phyloP scores from a whole-genome alignment of 2,888 invertebrate genomes.

The Neoaliturus tenellus region DNA sequence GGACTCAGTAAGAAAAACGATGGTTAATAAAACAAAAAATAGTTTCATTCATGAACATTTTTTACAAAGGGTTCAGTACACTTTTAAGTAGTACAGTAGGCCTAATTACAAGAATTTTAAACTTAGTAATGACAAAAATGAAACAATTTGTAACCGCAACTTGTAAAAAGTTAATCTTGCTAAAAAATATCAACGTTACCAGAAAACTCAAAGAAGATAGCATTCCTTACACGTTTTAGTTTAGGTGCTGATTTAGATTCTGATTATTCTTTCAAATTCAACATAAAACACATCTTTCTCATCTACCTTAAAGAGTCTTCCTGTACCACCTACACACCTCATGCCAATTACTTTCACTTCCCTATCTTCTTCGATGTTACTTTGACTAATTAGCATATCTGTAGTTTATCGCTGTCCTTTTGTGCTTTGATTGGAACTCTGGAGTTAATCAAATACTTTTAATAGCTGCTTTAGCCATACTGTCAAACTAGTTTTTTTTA shows the following conservation, averaged over 20 bases:
- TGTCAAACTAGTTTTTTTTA: too few species aligned
- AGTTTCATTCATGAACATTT: neutral
- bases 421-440: constrained; percentile 18
- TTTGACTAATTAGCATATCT: constrained; percentile 22
- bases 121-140: neutral
- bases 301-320: constrained; percentile 38
- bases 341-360: constrained; percentile 11
- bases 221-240: neutral
- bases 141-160: neutral
- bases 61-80: neutral
- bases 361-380: constrained; percentile 14
- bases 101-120: neutral
- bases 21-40: neutral
- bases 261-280: neutral
- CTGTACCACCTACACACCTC: constrained; percentile 16
- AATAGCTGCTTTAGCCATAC: too few species aligned
- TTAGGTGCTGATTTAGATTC: neutral
- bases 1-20: neutral
- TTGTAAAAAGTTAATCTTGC: neutral
- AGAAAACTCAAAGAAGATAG: neutral
- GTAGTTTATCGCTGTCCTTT: neutral
- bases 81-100: neutral
- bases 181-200: neutral
- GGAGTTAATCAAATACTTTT: too few species aligned
- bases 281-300: neutral